Conservation (phyloP, 2,797 vertebrate species). For the Sebastiscus tertius region DNA sequence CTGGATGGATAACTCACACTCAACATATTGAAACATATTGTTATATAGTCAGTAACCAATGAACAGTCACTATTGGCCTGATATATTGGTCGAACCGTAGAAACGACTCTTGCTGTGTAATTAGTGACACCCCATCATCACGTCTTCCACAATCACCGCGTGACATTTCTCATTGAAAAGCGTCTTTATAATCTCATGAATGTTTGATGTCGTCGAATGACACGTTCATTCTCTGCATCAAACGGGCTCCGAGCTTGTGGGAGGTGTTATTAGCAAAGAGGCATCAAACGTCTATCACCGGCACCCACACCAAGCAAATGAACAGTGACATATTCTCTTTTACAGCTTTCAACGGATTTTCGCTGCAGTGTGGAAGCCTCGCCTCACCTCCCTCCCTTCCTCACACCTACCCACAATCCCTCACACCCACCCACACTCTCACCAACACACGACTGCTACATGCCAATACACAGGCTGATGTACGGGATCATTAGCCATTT, state of each 20-base stretch:
- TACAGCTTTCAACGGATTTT: constrained; percentile 11
- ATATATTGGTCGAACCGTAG: not conserved
- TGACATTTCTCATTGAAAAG: not conserved
- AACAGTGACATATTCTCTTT: constrained; percentile 31
- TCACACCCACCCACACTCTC: constrained; percentile 18
- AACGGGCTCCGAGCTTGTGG: constrained; percentile 3
- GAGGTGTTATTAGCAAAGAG: constrained; percentile 45
- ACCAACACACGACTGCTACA: constrained; percentile 30
- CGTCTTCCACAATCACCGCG: not conserved
- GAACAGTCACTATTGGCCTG: not conserved
- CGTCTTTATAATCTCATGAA: constrained; percentile 13
- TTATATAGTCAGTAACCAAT: not conserved
- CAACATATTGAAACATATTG: not conserved
- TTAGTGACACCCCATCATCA: constrained; percentile 11
- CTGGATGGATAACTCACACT: not conserved
- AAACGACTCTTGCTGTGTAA: not conserved
- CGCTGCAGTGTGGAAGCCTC: constrained; percentile 22
- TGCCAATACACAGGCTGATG: not conserved
- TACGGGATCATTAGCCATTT: not conserved
- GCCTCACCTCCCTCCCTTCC: not conserved
- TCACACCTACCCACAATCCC: constrained; percentile 2
- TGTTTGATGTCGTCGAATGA: constrained; percentile 11
- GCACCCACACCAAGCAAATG: constrained; percentile 40
- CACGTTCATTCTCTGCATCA: constrained; percentile 10
- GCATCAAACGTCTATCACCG: constrained; percentile 44